Conservation (phyloP, 2,797 vertebrate genomes). For the Hozukius guyotensis region DNA sequence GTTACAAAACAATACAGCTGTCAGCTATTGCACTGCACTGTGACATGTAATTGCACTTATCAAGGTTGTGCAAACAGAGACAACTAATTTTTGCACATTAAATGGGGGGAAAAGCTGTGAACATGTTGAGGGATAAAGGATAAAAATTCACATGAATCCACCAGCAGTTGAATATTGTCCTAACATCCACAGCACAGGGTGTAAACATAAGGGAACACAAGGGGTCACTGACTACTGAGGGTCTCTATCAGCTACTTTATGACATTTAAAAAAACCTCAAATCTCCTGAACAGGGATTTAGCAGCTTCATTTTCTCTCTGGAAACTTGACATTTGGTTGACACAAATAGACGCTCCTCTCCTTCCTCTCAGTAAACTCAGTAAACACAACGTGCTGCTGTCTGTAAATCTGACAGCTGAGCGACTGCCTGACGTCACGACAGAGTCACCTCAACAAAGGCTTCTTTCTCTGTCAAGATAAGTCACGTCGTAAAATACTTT, state of each 20-base stretch:
- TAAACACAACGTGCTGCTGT: neutral
- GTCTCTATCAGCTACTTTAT: conserved; percentile 49
- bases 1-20: conserved; percentile 27
- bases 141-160: neutral
- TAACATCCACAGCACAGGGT: conserved; percentile 20
- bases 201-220: neutral
- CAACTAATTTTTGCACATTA: neutral
- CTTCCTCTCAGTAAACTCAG: neutral
- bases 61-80: neutral
- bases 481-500: rapidly evolving
- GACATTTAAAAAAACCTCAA: conserved; percentile 72
- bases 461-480: neutral
- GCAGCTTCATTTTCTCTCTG: conserved; percentile 78
- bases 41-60: neutral
- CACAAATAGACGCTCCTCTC: neutral
- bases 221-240: conserved; percentile 30
- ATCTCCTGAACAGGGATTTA: conserved; percentile 76
- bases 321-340: conserved; percentile 72
- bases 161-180: neutral
- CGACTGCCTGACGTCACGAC: conserved; percentile 29
- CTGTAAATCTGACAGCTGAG: conserved; percentile 8
- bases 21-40: neutral
- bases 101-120: neutral
- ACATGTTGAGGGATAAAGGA: neutral
- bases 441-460: neutral